Evolutionary conservation across 2,797 vertebrate species (phyloP).

Genomic region (Microtus californicus): DNA sequence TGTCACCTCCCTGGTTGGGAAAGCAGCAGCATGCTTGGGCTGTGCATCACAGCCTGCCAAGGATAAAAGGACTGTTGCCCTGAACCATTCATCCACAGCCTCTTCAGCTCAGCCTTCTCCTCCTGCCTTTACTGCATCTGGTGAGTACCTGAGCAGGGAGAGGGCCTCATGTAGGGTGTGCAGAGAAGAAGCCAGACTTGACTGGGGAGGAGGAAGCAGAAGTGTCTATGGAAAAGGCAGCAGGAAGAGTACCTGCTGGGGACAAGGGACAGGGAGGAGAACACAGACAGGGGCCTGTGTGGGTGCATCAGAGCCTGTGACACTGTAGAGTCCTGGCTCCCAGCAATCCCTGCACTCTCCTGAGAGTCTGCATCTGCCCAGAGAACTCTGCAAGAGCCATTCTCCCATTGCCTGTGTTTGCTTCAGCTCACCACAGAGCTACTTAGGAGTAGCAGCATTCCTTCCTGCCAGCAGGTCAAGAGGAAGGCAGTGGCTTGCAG

Average conservation of each 20-base stretch:
- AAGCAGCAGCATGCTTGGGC: background rate
- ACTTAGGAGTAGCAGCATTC: background rate
- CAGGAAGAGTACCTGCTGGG: background rate
- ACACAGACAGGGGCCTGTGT: background rate
- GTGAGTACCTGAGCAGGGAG: background rate
- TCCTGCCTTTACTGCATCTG: background rate
- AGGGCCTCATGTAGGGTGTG: background rate
- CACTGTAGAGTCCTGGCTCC: background rate
- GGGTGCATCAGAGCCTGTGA: background rate
- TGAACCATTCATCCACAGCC: background rate
- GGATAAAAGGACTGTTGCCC: slow-evolving; percentile 44
- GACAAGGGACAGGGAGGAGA: no score
- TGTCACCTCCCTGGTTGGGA: background rate
- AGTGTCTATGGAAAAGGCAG: background rate
- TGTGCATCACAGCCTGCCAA: background rate
- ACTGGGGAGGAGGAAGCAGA: background rate
- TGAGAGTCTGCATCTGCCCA: background rate
- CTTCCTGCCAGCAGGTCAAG: background rate
- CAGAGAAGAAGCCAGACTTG: background rate
- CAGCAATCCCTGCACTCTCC: background rate
- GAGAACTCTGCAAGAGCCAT: background rate
- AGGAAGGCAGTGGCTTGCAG: background rate
- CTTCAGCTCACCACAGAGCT: background rate
- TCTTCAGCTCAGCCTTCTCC: background rate
- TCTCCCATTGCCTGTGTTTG: background rate